A percentile compares a stretch with the other conserved stretches of the same genome.
Evolutionary conservation across 2,888 invertebrate species (phyloP).

Genomic region (Creontiades dilutus): DNA sequence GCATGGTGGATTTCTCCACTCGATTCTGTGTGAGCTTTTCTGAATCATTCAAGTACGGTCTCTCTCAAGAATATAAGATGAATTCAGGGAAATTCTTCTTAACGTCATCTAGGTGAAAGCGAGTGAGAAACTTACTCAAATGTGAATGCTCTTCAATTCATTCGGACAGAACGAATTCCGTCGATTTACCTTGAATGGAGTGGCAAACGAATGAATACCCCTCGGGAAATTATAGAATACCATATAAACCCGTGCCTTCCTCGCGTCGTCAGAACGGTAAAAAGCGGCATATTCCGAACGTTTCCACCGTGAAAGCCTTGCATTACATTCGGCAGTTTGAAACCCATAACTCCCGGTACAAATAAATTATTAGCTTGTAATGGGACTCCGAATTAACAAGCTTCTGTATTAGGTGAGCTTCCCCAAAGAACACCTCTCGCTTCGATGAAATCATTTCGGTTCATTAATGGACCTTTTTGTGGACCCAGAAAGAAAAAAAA

Average conservation of each 20-base stretch:
- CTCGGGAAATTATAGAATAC: conserved; percentile 7
- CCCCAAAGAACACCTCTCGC: too few relatives aligned
- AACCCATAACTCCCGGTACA: not conserved
- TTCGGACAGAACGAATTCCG: conserved; percentile 8
- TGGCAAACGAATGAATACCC: not conserved
- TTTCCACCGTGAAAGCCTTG: not conserved
- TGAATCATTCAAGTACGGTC: too few relatives aligned
- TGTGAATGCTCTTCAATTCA: not conserved
- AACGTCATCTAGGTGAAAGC: not conserved
- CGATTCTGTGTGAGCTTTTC: too few relatives aligned
- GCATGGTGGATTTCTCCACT: too few relatives aligned
- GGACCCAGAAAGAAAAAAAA: too few relatives aligned
- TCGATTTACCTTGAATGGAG: not conserved
- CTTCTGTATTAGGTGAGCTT: too few relatives aligned
- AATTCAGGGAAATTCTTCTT: not conserved
- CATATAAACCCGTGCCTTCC: not conserved
- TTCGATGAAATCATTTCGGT: too few relatives aligned
- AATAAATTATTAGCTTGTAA: too few relatives aligned
- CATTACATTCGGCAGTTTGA: not conserved
- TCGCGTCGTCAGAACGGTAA: not conserved
- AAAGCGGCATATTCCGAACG: not conserved
- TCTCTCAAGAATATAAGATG: not conserved
- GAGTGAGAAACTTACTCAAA: not conserved
- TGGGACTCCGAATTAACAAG: too few relatives aligned
- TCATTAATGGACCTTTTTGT: too few relatives aligned